Conservation (phyloP, 2,888 invertebrate genomes). For the Cantharis nigra region DNA sequence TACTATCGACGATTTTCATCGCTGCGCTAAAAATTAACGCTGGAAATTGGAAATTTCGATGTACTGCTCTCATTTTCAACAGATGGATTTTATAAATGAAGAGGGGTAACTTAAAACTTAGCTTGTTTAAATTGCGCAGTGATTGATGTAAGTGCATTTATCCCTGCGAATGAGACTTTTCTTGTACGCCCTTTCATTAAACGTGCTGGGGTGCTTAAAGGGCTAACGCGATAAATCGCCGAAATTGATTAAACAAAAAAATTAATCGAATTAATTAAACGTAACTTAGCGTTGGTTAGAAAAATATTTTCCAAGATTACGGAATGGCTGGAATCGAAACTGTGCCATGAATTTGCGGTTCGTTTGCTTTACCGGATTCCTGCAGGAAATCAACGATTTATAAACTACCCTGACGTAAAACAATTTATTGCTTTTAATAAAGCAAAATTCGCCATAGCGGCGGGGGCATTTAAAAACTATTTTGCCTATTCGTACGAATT, state of each 20-base stretch:
- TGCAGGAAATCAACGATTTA: conserved; percentile 42
- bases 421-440: conserved; percentile 49
- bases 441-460: conserved; percentile 29
- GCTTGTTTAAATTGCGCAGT: not conserved
- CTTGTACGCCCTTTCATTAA: not conserved
- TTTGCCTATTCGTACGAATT: not conserved
- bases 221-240: not conserved
- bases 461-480: not conserved
- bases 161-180: not conserved
- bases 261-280: not conserved
- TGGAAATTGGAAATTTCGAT: not conserved
- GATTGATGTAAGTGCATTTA: conserved; percentile 9
- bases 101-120: not conserved
- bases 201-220: not conserved
- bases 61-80: not conserved
- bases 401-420: conserved; percentile 36
- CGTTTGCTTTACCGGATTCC: conserved; percentile 37
- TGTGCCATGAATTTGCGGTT: conserved; percentile 40
- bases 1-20: conserved; percentile 10
- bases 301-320: not conserved
- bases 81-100: not conserved
- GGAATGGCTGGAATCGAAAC: conserved; percentile 25
- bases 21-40: not conserved
- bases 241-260: not conserved
- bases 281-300: not conserved